Percentiles rank a stretch among this genome's conserved stretches.
Evolutionary conservation across 2,797 vertebrate genomes (phyloP).

Genomic region (Megalops cyprinoides): DNA sequence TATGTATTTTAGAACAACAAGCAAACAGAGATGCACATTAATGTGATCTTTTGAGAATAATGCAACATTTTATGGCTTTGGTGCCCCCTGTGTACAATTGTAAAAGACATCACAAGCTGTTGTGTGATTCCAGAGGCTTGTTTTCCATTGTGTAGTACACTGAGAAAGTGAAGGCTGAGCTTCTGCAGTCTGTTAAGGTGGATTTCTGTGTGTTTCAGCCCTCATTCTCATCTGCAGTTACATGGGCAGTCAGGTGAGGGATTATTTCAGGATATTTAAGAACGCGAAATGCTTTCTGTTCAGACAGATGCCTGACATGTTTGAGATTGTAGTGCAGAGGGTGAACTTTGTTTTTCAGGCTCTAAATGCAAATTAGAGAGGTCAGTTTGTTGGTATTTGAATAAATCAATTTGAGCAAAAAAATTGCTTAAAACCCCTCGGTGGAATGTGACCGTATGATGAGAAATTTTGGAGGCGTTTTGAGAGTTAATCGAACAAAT

Average conservation of each 20-base stretch:
- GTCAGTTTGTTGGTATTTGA: no score
- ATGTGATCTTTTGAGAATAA: constrained; percentile 70
- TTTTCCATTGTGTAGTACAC: neutral
- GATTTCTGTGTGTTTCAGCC: neutral
- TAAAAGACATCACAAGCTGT: constrained; percentile 63
- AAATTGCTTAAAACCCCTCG: neutral
- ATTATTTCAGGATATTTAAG: neutral
- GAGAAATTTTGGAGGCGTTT: constrained; percentile 1
- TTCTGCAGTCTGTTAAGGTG: neutral
- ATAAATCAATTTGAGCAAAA: no score
- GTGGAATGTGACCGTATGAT: constrained; percentile 9
- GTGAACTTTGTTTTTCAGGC: neutral
- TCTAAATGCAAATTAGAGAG: no score
- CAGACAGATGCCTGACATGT: neutral
- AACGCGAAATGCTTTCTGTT: neutral
- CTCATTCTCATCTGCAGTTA: neutral
- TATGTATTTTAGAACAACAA: constrained; percentile 49
- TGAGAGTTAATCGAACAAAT: neutral
- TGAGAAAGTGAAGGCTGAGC: neutral
- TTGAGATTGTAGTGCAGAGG: neutral
- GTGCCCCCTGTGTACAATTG: constrained; percentile 62
- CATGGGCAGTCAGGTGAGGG: neutral
- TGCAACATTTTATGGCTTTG: constrained; percentile 62
- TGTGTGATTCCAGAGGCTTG: neutral
- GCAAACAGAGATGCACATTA: constrained; percentile 66